Evolutionary conservation across 2,113 vertebrate genomes (phyloP), one percentile per base, ranked within the genome.

Genomic region (Rhineura floridana): DNA sequence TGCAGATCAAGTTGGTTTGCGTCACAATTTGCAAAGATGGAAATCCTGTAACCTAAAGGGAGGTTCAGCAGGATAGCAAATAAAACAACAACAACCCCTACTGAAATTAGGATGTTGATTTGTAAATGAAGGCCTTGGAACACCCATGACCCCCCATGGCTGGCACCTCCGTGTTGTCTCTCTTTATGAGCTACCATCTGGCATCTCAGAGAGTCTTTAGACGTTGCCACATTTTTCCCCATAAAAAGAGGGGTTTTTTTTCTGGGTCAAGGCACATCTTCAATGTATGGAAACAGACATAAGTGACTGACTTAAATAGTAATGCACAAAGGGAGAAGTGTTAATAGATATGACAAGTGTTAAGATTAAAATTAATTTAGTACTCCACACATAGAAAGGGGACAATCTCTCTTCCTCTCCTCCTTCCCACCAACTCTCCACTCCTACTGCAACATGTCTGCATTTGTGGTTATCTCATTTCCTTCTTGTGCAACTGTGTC

Each of bases 341-440:
- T 82, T 93, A 93, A 89, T 86, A 93, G 73, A 87, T 78, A 59
- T 93, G 92, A 90, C 91, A 95, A 91, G 90, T 93, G 90, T 90
- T 91, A 92, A 86, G 87, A 88, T 33, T 72, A 70, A 92, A 67
- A 72, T 84, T 87, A 63, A 67, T 59, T 63, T 86, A 91, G 89
- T 67, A 67, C 46, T 87, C 87, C 50, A 46, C 9, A 25, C 25
- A 13, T 23, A 44, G 50, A 19, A 42, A 44, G 44, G 63, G 83
- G 65, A 44, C 46, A 25, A 50, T 36, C 42, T 33, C 42, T 30
- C 42, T 65, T 44, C 25, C 44, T 63, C 46, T 7, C 36, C 25
- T 3, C 30, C 59, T 83, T 28, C 17, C 44, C 33, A 7, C 28
- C 30, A 28, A 11, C 9, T 39, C 44, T 21, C 2, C 39, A 39